These are phyloP conservation scores for Rhinoraja longicauda DNA, from an alignment of 2,797 vertebrate species.

Conservation along the genomic window DNA sequence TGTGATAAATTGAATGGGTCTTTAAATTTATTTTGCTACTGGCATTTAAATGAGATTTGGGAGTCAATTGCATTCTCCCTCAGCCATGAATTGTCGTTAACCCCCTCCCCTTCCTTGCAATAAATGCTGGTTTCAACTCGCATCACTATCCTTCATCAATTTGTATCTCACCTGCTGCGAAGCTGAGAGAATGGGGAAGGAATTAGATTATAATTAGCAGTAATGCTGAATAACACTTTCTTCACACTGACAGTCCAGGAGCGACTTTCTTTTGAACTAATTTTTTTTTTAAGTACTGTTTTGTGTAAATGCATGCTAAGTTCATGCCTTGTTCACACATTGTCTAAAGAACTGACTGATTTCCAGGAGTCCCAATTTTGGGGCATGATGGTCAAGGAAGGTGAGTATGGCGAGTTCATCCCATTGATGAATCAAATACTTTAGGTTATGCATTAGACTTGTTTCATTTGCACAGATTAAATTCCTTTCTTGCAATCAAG, in stretches of 20 bases:
- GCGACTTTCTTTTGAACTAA: background rate
- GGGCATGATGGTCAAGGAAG: background rate
- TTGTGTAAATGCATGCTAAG: background rate
- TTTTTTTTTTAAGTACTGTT: background rate
- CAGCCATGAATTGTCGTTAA: background rate
- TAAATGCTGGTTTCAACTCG: background rate
- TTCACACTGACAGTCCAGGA: background rate
- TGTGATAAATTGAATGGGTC: background rate
- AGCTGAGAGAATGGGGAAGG: background rate
- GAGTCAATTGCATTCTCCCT: background rate
- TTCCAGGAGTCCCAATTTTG: background rate
- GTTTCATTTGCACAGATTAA: no score
- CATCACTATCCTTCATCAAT: background rate
- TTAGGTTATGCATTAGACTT: background rate
- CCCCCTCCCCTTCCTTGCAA: background rate
- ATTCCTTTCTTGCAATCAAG: no score
- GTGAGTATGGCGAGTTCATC: background rate
- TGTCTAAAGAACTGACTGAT: background rate
- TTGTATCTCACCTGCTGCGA: background rate
- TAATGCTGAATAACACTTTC: background rate
- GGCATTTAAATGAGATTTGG: background rate
- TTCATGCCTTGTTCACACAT: background rate
- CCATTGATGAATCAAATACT: background rate
- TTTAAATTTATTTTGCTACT: background rate
- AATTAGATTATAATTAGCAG: background rate